Conservation (phyloP, 1,140 invertebrate genomes). For the Magallana gigas region DNA sequence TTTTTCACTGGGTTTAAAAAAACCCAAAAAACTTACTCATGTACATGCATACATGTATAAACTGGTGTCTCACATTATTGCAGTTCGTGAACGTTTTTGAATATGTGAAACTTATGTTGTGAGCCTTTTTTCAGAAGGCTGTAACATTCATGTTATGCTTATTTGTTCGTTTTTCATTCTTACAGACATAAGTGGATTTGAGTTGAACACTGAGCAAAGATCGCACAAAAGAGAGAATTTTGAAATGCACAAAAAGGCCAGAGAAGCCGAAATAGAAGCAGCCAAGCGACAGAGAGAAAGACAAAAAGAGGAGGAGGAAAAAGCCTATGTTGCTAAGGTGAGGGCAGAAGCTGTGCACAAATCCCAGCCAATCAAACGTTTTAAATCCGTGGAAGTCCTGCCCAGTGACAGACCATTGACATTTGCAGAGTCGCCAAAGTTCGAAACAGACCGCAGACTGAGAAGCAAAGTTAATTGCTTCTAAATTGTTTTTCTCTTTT, state of each 20-base stretch:
- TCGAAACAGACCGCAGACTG: slow-evolving; percentile 69
- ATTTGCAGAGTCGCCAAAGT: slow-evolving; percentile 76
- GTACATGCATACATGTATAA: too few species aligned
- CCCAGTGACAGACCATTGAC: slow-evolving; percentile 78
- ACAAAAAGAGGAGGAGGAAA: slow-evolving; percentile 75
- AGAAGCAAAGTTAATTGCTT: slow-evolving; percentile 57
- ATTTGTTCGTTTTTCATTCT: slow-evolving; percentile 18
- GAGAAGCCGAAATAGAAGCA: slow-evolving; percentile 76
- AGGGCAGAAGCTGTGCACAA: slow-evolving; percentile 78
- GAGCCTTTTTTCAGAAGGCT: too few species aligned
- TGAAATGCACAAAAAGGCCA: slow-evolving; percentile 78
- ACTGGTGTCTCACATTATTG: too few species aligned
- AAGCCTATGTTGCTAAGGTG: slow-evolving; percentile 74
- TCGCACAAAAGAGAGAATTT: slow-evolving; percentile 79
- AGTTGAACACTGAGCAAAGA: slow-evolving; percentile 80
- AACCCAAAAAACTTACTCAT: too few species aligned
- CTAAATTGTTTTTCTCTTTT: neutral
- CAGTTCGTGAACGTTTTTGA: too few species aligned
- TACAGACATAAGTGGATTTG: slow-evolving; percentile 77
- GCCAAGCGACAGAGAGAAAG: slow-evolving; percentile 65
- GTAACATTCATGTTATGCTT: too few species aligned
- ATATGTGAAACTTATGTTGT: too few species aligned
- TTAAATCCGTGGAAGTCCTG: slow-evolving; percentile 76
- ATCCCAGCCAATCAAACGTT: slow-evolving; percentile 78
- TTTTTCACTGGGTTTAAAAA: too few species aligned